Evolutionary conservation across 2,888 invertebrate species (phyloP).

Genomic region (Charanyca ferruginea): DNA sequence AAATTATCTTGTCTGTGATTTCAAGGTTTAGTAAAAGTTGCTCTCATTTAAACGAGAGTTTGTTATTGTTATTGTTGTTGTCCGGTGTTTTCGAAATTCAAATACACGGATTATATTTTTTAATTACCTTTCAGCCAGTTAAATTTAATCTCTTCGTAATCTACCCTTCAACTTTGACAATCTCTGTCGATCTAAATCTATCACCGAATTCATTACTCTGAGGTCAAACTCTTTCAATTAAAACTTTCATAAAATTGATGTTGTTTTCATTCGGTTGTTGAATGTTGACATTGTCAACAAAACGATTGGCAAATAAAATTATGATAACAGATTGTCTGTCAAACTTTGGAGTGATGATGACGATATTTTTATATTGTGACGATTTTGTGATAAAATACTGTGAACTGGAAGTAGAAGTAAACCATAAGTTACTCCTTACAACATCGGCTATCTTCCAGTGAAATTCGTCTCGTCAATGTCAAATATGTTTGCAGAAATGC

Average conservation of each 20-base stretch:
- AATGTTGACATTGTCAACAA: slow-evolving; percentile 40
- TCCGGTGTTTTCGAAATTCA: too few relatives aligned
- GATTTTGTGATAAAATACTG: not conserved
- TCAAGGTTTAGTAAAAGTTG: too few relatives aligned
- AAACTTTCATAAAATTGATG: slow-evolving; percentile 67
- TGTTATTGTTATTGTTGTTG: too few relatives aligned
- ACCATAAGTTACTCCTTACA: too few relatives aligned
- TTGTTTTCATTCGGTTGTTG: slow-evolving; percentile 47
- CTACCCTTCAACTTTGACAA: slow-evolving; percentile 21
- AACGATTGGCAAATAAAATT: slow-evolving; percentile 27
- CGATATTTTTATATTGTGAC: not conserved
- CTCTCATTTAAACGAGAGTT: too few relatives aligned
- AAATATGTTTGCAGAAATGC: too few relatives aligned
- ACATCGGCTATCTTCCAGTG: too few relatives aligned
- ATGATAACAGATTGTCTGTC: slow-evolving; percentile 21
- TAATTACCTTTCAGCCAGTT: too few relatives aligned
- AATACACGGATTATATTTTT: too few relatives aligned
- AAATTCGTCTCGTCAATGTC: too few relatives aligned
- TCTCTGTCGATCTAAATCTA: slow-evolving; percentile 33
- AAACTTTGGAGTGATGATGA: slow-evolving; percentile 1
- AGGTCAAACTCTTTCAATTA: slow-evolving; percentile 67
- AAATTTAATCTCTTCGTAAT: not conserved
- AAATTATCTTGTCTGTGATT: too few relatives aligned
- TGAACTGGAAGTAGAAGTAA: too few relatives aligned
- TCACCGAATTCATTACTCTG: slow-evolving; percentile 41